These are phyloP conservation scores for Gnathonemus longibarbis DNA, from an alignment of 2,113 vertebrate genomes.

Conservation along the genomic window DNA sequence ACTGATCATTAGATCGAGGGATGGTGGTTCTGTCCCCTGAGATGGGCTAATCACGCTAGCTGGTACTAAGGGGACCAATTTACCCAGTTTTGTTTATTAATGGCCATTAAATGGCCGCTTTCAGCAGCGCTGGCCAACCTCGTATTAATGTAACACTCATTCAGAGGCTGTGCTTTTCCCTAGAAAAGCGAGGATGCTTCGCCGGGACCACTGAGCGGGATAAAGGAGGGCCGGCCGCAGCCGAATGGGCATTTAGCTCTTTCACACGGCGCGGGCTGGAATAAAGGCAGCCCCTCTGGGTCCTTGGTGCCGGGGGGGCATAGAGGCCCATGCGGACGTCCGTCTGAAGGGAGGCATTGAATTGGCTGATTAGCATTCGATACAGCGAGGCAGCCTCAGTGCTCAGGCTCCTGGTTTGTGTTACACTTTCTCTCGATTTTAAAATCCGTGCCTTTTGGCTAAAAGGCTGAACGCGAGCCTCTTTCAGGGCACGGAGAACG, in stretches of 20 bases:
- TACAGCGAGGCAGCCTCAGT: conserved; percentile 39
- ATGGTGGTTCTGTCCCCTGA: background rate
- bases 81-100: conserved; percentile 28
- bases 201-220: conserved; percentile 17
- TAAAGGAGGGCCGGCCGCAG: background rate
- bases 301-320: background rate
- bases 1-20: background rate
- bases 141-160: conserved; percentile 39
- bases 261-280: conserved; percentile 43
- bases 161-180: conserved; percentile 32
- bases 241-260: conserved; percentile 36
- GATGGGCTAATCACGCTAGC: background rate
- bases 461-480: conserved; percentile 38
- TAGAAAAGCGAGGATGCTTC: conserved; percentile 15
- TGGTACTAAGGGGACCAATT: background rate
- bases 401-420: conserved; percentile 46
- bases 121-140: conserved; percentile 7
- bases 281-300: conserved; percentile 37
- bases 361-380: conserved; percentile 56
- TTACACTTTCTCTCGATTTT: conserved; percentile 34
- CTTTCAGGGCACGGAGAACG: conserved; percentile 43
- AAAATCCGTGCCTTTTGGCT: conserved; percentile 34
- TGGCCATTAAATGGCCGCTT: conserved; percentile 27
- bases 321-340: conserved; percentile 23
- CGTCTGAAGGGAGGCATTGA: conserved; percentile 51